Evolutionary conservation across 1,140 invertebrate genomes (phyloP), one percentile per base, ranked within the genome.

Genomic region (Leptoteleia sp.): DNA sequence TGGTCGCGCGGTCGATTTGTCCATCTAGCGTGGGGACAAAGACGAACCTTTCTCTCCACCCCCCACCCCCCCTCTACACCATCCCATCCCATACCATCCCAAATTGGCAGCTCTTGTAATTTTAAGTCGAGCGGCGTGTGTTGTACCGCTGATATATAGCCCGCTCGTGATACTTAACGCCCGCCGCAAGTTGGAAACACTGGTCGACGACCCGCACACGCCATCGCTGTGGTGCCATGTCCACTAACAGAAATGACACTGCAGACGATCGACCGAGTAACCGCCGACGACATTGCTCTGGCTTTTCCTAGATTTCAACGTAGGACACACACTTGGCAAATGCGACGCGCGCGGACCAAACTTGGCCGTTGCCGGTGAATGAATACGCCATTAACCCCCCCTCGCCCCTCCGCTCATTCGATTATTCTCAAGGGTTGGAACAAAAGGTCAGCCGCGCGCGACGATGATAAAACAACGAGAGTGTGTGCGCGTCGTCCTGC

Each of bases 211-310:
- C 45, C 70, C 57, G 40, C n/a, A n/a, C 6, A 11, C 40, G 19
- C 57, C 70, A 54, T 73, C 70, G 29, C 43, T 55, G n/a, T n/a
- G n/a, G 40, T 48, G 57, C 50, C 59, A 35, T 57, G 59, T 73
- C 42, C 57, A 64, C 59, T 47, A n/a, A 50, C 59, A 57, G 50
- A 65, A 33, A 73, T 64, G 70, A 73, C 59, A 64, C 52, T 64
- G 70, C 70, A 50, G 59, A 65, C 71, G 52, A 75, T 65, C 71
- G 61, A 75, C 61, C 71, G 59, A 62, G 57, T 22, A 62, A 62
- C 68, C 70, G 4, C 57, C 19, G 8, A 22, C 19, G 8, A 22
- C 47, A 71, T 54, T 71, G 67, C 55, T 71, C 43, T 70, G 40
- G 55, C 67, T 62, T 73, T 64, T 73, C 50, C 59, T 48, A 59